Evolutionary conservation across 2,797 vertebrate species (phyloP).

Genomic region (Morus bassanus): DNA sequence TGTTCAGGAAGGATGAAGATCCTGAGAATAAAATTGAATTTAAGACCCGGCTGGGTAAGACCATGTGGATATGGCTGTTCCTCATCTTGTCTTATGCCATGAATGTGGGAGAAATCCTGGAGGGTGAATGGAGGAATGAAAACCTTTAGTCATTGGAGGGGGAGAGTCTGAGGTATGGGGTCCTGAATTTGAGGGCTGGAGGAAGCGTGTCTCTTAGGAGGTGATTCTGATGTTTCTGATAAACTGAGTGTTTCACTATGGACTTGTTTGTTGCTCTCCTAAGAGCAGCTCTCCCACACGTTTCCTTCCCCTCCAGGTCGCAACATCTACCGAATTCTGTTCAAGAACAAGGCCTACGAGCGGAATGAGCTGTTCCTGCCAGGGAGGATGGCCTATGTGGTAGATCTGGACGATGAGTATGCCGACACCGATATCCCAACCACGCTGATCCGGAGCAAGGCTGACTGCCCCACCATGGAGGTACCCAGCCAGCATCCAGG

Average conservation of each 20-base stretch:
- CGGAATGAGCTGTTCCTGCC: constrained; percentile 95
- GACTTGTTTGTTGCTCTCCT: not conserved
- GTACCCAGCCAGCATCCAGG: constrained; percentile 27
- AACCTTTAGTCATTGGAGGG: not conserved
- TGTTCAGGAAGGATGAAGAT: constrained; percentile 91
- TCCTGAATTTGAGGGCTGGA: not conserved
- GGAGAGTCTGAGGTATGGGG: not conserved
- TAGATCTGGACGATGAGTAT: constrained; percentile 96
- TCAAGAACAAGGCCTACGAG: constrained; percentile 85
- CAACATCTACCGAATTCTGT: constrained; percentile 92
- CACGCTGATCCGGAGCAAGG: constrained; percentile 96
- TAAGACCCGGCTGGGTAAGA: constrained; percentile 93
- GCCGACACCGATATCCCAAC: constrained; percentile 96
- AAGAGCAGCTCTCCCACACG: not conserved
- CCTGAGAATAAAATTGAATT: constrained; percentile 98
- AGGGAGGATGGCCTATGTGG: constrained; percentile 95
- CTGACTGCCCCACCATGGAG: constrained; percentile 98
- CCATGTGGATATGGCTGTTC: not conserved
- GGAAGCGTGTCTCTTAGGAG: fast-evolving
- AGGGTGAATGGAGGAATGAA: not conserved
- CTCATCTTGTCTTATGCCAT: not conserved
- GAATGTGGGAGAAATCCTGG: not conserved
- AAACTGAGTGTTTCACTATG: not conserved
- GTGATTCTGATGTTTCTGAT: fast-evolving
- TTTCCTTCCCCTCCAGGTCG: constrained; percentile 76